Evolutionary conservation across 2,113 vertebrate genomes (phyloP), one percentile per base, ranked within the genome.

Genomic region (Triplophysa rosa): DNA sequence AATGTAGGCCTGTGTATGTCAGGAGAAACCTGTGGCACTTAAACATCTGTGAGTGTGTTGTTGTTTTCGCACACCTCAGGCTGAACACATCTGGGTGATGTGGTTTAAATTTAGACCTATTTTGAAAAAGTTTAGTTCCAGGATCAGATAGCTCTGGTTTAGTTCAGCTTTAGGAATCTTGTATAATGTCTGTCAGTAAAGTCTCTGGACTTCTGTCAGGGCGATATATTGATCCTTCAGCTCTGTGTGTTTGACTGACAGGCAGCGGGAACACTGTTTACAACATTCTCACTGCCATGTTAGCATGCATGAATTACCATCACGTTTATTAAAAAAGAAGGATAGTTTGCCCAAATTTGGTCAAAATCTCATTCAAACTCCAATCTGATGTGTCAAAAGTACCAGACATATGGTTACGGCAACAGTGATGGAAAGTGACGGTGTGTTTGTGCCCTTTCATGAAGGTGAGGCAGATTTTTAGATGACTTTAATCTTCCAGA

Each of bases 401-500:
- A 70, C 67, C 47, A 70, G 47, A 70, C 67, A 52, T 45, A 19
- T 5, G 52, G 13, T 29, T 40, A 40, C 21, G 21, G 54, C 47
- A 58, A 33, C 26, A 37, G 29, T 73, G 69, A 62, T 58, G 40
- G 26, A 24, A 72, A 72, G 69, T 67, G 11, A 67, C 45, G 16
- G 14, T 70, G 67, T 1, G 24, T 79, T 49, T 74, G 49, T 79
- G 78, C 52, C 80, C 80, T 82, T 82, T 82, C 26, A 63, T 67
- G 49, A 61, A 77, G 77, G 78, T 80, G 77, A 85, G 73, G 71
- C 64, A 72, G 67, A 79, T 82, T 82, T 80, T 74, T 65, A 77
- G 74, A 82, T 75, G 72, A 82, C 80, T 84, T 82, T 82, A 82
- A 82, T 82, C 77, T 85, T 21, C 52, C 77, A 81, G 67, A 58